phyloP scores from a whole-genome alignment of 2,888 invertebrate genomes.

The Heliconius ismenius region DNA sequence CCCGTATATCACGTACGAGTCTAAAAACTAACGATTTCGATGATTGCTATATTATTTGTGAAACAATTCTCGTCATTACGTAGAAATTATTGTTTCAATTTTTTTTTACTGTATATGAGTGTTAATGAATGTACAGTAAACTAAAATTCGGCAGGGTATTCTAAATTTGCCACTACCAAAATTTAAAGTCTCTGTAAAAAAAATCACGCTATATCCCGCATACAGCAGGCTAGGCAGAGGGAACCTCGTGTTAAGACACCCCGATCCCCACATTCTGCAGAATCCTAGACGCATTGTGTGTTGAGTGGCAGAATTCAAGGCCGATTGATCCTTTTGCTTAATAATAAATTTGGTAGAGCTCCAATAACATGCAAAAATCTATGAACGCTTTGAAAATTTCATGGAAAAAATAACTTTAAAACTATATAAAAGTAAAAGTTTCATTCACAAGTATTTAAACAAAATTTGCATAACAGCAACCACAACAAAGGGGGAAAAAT shows the following conservation, averaged over 20 bases:
- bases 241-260: too few species aligned
- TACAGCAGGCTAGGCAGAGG: too few species aligned
- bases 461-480: slow-evolving; percentile 39
- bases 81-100: not conserved
- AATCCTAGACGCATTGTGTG: too few species aligned
- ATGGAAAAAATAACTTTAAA: slow-evolving; percentile 36
- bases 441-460: slow-evolving; percentile 34
- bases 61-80: not conserved
- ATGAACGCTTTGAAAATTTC: slow-evolving; percentile 1
- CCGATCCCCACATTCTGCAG: too few species aligned
- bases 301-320: too few species aligned
- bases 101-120: not conserved
- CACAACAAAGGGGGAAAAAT: slow-evolving; percentile 32
- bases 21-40: not conserved
- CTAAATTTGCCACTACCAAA: too few species aligned
- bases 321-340: too few species aligned
- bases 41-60: slow-evolving; percentile 1
- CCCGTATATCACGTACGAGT: slow-evolving; percentile 12
- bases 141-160: too few species aligned
- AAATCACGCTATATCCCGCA: too few species aligned
- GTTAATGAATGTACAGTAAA: not conserved
- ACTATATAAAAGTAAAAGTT: slow-evolving; percentile 28
- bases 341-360: too few species aligned
- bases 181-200: too few species aligned
- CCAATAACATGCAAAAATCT: not conserved